These are phyloP conservation scores for Montipora cactus DNA, from an alignment of 64 coral and sea anemone genomes.

Conservation along the genomic window DNA sequence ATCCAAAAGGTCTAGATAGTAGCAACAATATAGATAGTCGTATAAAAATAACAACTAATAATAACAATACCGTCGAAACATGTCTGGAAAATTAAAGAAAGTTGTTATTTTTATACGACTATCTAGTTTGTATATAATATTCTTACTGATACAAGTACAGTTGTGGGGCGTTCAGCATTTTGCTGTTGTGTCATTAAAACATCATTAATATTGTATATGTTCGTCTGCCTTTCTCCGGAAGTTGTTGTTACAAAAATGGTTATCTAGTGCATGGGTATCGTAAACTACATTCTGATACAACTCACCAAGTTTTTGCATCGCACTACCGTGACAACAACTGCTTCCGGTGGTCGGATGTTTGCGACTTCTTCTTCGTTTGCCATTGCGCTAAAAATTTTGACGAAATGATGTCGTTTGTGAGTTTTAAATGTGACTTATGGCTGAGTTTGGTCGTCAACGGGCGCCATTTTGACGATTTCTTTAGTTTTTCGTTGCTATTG, in stretches of 20 bases:
- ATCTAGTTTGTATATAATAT: no score
- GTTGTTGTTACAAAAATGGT: background rate
- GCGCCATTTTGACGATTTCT: conserved; percentile 30
- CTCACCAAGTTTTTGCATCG: conserved; percentile 75
- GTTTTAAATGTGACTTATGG: background rate
- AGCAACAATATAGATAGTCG: no score
- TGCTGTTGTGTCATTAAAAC: no score
- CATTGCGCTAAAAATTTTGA: conserved; percentile 6
- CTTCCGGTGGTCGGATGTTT: conserved; percentile 49
- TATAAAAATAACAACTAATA: no score
- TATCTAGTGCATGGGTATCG: background rate
- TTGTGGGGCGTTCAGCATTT: no score
- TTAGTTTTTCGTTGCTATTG: conserved; percentile 18
- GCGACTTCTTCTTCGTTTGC: conserved; percentile 45
- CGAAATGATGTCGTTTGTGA: background rate
- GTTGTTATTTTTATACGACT: no score
- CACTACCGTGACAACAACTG: conserved; percentile 38
- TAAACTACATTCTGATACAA: background rate
- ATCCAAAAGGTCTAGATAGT: no score
- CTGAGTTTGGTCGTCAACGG: background rate
- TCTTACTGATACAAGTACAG: no score
- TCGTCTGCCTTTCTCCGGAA: no score
- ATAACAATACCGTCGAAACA: no score
- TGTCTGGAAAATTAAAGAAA: no score
- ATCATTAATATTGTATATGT: no score